phyloP scores from a whole-genome alignment of 2,113 vertebrate species.

The Guaruba guarouba region DNA sequence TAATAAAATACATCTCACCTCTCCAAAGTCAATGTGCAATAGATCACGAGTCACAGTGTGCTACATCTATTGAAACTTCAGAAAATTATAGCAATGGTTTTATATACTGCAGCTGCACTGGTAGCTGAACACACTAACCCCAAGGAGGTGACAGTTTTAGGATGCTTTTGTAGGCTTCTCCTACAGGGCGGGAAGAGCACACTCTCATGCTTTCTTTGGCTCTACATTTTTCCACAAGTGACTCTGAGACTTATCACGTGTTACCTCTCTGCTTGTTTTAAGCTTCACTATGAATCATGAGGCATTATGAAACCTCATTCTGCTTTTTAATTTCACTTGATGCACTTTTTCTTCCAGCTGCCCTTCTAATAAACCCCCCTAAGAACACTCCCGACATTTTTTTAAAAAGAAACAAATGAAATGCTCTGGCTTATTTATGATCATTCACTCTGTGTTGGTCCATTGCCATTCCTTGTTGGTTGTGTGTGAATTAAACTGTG shows the following conservation, averaged over 20 bases:
- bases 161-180: background rate
- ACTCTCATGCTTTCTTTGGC: background rate
- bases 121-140: background rate
- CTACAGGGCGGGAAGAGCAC: background rate
- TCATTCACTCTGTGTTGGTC: background rate
- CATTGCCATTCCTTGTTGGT: background rate
- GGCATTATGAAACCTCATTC: background rate
- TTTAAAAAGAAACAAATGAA: background rate
- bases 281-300: background rate
- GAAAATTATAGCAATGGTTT: background rate
- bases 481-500: background rate
- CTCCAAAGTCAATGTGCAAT: background rate
- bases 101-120: background rate
- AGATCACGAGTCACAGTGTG: background rate
- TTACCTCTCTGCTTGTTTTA: background rate
- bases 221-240: background rate
- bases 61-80: background rate
- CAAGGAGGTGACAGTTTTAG: background rate
- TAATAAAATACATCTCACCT: background rate
- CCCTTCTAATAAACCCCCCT: background rate
- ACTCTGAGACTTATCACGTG: background rate
- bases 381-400: background rate
- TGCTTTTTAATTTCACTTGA: conserved; percentile 19
- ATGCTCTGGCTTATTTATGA: background rate
- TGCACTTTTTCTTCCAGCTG: conserved; percentile 6